Base-by-base conservation (phyloP, 2,113 vertebrate genomes). In the Phoxinus phoxinus region DNA sequence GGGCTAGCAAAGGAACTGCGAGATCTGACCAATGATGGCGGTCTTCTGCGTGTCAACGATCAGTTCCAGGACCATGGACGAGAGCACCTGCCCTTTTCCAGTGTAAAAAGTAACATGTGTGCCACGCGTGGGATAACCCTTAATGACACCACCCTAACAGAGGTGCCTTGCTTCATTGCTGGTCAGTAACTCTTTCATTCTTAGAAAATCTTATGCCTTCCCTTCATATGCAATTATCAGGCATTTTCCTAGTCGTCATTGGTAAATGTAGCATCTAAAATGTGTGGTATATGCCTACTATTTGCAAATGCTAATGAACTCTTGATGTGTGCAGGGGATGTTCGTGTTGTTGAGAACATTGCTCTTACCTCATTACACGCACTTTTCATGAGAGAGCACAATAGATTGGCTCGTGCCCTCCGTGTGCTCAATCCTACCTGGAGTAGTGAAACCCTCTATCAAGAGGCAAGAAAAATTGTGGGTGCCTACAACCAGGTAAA, bases 381-480 rank as follows among this genome's bases (percentile, higher is more conserved):
- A 0, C n/a, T 95, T 61, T 94, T 96, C 27, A 0, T 95, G 84
- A 93, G 94, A 4, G 95, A 96, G 59, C 95, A 96, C 81, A 96
- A 96, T 91, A 94, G 95, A 2, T 80, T 96, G 85, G 94, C 95
- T 6, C 93, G 93, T 4, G 46, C 44, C 3, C 93, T 95, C 69
- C 91, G 84, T 59, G 86, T 27, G 3, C 4, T 95, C 0, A 96
- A 96, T 90, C 94, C 89, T 1, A 88, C 91, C 0, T 96, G 94
- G 95, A 92, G 90, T 87, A 90, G 93, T 21, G 95, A 96, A 85
- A 94, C 89, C 0, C 87, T 95, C 58, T 96, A 94, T 87, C 93
- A 95, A 63, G 94, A 95, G 86, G 51, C 94, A 15, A 94, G 95
- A 63, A 96, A 95, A 88, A 95, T 96, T 87, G 80, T 92, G 87